Conservation (phyloP, 2,113 vertebrate species). For the Pristiophorus japonicus region DNA sequence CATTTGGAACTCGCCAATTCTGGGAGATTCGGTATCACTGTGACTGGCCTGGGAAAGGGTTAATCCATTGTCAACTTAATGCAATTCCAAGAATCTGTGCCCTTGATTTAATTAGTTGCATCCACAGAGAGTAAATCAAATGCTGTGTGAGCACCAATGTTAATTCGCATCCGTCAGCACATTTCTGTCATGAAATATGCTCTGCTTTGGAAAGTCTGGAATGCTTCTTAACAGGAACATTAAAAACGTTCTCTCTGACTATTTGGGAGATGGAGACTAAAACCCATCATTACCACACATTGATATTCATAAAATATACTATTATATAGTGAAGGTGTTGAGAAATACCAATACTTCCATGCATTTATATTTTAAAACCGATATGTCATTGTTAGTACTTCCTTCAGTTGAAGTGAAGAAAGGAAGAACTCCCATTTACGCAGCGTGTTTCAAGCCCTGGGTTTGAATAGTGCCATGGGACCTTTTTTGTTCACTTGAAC, state of each 20-base stretch:
- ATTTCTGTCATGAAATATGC: neutral
- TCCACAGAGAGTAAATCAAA: conserved; percentile 6
- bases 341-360: neutral
- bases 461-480: neutral
- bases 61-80: neutral
- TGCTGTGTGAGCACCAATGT: neutral
- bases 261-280: too few species aligned
- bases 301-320: neutral
- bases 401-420: neutral
- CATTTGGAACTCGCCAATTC: neutral
- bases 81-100: neutral
- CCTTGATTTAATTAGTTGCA: conserved; percentile 19
- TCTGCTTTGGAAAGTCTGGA: neutral
- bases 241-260: neutral
- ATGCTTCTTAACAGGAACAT: neutral
- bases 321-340: neutral
- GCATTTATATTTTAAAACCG: neutral
- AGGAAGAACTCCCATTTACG: neutral
- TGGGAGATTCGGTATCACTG: neutral
- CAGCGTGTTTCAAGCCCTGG: neutral
- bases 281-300: neutral
- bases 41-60: neutral
- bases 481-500: neutral
- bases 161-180: neutral
- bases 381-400: too few species aligned